Base-by-base conservation (phyloP, 2,113 vertebrate species). In the Verasper variegatus region DNA sequence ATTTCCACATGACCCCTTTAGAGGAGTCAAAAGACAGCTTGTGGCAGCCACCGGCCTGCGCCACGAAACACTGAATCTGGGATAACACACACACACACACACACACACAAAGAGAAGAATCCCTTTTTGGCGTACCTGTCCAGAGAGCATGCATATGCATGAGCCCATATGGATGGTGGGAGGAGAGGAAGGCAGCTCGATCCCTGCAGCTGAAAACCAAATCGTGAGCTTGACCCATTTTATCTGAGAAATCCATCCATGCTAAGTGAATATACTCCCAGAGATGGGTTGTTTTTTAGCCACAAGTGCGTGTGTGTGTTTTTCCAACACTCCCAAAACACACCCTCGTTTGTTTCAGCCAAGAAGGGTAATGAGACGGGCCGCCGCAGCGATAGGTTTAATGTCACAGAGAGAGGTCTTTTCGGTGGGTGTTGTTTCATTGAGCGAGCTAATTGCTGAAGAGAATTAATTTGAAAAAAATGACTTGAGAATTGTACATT, bases 131-230 rank as follows among this genome's bases (percentile, higher is more conserved):
- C 37, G 11, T 82, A 91, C 85, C 87, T 87, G 81, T 90, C 86
- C 86, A 82, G 68, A 76, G 54, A 60, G 14, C 71, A 86, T 92
- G 77, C 74, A 89, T 88, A 91, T 92, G 78, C 84, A 90, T 82
- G 84, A 86, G 83, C 51, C 71, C 90, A 90, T 91, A 87, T 85
- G 90, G 89, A 89, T 66, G 72, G 90, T 86, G 80, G 84, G 89
- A 86, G 90, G 88, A 85, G 59, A 86, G 77, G 85, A 81, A 75
- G 86, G 89, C 85, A 61, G 84, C 76, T 76, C 49, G 1, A 57
- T 86, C 82, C 82, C 76, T 76, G 81, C 75, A 75, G 83, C 75
- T 52, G 45, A 58, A 72, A 88, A 78, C 76, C 77, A 88, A 89
- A 83, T 67, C 62, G 62, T 15, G 18, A 86, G 69, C 74, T 78